Percentiles rank a stretch among this genome's conserved stretches.
Evolutionary conservation across 1,140 invertebrate genomes (phyloP).

Genomic region (Paracyclopina nana): DNA sequence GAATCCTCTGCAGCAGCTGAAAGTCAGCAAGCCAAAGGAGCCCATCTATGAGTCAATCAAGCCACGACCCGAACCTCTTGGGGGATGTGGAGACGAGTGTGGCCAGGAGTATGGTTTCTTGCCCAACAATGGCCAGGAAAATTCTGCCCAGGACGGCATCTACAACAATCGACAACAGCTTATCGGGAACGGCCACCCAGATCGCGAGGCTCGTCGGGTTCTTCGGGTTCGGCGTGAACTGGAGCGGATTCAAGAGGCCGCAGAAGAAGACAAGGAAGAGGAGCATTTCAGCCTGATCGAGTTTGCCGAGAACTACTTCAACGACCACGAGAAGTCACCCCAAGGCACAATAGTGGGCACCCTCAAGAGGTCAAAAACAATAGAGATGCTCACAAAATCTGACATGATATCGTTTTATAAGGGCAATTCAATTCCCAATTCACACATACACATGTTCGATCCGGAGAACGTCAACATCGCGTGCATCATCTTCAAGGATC

Average conservation of each 20-base stretch:
- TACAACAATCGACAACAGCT: background rate
- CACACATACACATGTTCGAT: constrained; percentile 84
- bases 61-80: constrained; percentile 28
- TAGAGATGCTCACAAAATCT: constrained; percentile 61
- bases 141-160: background rate
- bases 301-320: constrained; percentile 16
- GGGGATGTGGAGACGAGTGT: background rate
- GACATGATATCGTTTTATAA: constrained; percentile 83
- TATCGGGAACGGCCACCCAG: background rate
- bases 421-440: constrained; percentile 66
- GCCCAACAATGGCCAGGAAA: background rate
- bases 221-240: constrained; percentile 1
- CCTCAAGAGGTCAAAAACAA: constrained; percentile 40
- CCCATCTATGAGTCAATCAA: constrained; percentile 66
- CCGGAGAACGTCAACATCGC: constrained; percentile 76
- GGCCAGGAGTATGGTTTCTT: background rate
- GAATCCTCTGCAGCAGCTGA: background rate
- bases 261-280: background rate
- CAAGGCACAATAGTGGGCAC: constrained; percentile 15
- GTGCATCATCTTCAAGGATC: constrained; percentile 64
- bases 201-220: constrained; percentile 1
- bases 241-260: background rate
- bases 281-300: constrained; percentile 1
- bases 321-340: constrained; percentile 16
- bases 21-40: constrained; percentile 29